Conservation (phyloP, 2,888 invertebrate species). For the Synanthedon vespiformis region DNA sequence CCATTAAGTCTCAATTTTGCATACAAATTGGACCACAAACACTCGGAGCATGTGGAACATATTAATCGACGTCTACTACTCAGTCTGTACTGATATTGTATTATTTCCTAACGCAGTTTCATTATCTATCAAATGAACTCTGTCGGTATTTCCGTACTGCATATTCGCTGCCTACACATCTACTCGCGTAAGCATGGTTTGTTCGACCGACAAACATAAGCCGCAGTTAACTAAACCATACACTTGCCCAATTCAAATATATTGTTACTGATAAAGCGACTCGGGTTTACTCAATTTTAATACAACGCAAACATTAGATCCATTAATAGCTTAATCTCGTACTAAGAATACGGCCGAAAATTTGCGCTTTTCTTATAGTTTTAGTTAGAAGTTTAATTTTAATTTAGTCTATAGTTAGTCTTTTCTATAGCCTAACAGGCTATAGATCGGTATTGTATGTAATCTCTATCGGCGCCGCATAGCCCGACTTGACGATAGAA, state of each 20-base stretch:
- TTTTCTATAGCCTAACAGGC: too few species aligned
- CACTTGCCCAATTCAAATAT: constrained; percentile 9
- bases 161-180: not conserved
- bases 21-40: too few species aligned
- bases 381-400: too few species aligned
- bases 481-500: constrained; percentile 12
- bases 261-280: constrained; percentile 25
- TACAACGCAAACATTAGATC: constrained; percentile 13
- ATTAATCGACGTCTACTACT: too few species aligned
- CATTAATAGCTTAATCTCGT: constrained; percentile 4
- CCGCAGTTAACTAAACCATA: constrained; percentile 3
- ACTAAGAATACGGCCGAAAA: not conserved
- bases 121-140: not conserved
- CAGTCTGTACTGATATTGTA: too few species aligned
- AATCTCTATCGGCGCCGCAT: constrained; percentile 12
- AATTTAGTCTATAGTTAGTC: too few species aligned
- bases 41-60: too few species aligned
- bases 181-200: too few species aligned
- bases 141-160: constrained; percentile 2
- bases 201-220: not conserved
- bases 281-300: constrained; percentile 17
- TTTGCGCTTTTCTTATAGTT: too few species aligned
- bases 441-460: too few species aligned
- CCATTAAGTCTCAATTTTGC: too few species aligned
- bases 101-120: too few species aligned